Evolutionary conservation across 2,888 invertebrate genomes (phyloP), one percentile per base, ranked within the genome.

Genomic region (Endomychus coccineus): DNA sequence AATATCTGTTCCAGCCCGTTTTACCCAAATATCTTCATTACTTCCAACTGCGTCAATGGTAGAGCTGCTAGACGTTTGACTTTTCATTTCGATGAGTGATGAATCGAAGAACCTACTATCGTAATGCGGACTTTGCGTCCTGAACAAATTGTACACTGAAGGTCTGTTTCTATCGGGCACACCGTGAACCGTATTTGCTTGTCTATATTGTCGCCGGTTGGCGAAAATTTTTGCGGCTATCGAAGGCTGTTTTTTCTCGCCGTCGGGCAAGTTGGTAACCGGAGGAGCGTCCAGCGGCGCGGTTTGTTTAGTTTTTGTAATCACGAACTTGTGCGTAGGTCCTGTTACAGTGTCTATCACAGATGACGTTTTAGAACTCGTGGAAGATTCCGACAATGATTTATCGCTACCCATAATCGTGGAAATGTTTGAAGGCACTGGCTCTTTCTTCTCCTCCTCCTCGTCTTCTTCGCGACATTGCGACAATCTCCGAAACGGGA

Each of bases 401-500:
- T 67, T 64, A 35, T 63, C 66, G 45, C 69, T 70, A 36, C 62
- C 65, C 34, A 58, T 61, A 37, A 63, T 64, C 36, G 61, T 52
- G 23, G 58, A 51, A 40, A 61, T 50, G 36, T 45, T 51, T 27
- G 60, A 56, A 44, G 58, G 52, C 52, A 55, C 55, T 21, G 45
- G 42, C 33, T 54, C 52, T 36, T 51, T 53, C 32, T 56, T 59
- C 29, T 66, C 74, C 46, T 83, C 83, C 34, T 84, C 83, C 59
- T 87, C 86, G 52, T 87, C 87, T 66, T 87, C 87, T 59, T 87
- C 87, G 41, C 82, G 75, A 59, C 87, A 87, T 63, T 87, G 85
- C 2, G 86, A 87, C 44, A 87, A 63, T 9, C 87, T 74, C 16
- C 83, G 70, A 3, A 78, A 70, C 50, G 75, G 77, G 36, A 69